Evolutionary conservation across 1,140 invertebrate species (phyloP), one percentile per base, ranked within the genome.

Genomic region (Bombus superbus): DNA sequence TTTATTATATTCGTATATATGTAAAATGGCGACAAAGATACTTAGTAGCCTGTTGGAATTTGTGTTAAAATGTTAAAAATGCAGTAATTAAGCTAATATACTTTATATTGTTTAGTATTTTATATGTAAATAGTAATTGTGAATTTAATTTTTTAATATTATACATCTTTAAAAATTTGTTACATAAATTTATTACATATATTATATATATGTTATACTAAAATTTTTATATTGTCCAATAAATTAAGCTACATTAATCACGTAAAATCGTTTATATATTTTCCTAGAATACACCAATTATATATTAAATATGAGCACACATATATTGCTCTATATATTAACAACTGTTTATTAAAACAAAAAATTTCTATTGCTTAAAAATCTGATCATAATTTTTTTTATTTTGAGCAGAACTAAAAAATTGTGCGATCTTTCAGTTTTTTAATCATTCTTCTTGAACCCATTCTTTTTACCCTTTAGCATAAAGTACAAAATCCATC

Each of bases 391-490:
- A 0, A 40, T 4, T 28, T 25, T 28, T 25, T 38, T 38, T 4
- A 62, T 66, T 74, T 66, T 72, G 38, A 76, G 53, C 38, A 42
- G 32, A 73, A 22, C 53, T 10, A 5, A 75, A 81, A 59, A 76
- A 38, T 4, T 38, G 28, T 13, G 3, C 47, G 40, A 75, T 38
- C 28, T 35, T 66, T 35, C 4, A 68, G 3, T 13, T 40, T 72
- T 81, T 77, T 35, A 57, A 75, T 68, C 5, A 59, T 44, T 72
- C 62, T n/a, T 47, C 28, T n/a, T 15, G 2, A 80, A 66, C 25
- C 13, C 18, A 42, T 47, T 72, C 11, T 22, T 81, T 42, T 73
- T 47, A 81, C 3, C 6, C 2, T 40, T 72, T 57, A 57, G 32
- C 40, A n/a, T 32, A 11, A n/a, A 57, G 28, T n/a, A 44, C 40